Evolutionary conservation across 2,888 invertebrate species (phyloP).

Genomic region (Peribatodes rhomboidaria): DNA sequence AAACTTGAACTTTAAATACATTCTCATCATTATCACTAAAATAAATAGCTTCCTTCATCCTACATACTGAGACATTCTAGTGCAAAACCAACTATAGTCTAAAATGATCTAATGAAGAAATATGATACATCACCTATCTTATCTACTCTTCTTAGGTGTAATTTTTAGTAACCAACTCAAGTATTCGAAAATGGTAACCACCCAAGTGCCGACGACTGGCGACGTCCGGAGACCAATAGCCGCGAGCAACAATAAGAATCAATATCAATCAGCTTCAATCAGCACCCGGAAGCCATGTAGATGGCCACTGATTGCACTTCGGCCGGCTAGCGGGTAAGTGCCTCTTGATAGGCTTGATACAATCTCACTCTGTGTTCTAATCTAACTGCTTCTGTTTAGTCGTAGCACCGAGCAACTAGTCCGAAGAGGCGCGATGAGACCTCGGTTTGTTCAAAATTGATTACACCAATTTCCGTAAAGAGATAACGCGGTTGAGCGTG

Average conservation of each 20-base stretch:
- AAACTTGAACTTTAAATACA: background rate
- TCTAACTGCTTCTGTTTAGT: slow-evolving; percentile 13
- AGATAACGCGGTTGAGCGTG: no score
- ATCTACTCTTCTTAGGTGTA: background rate
- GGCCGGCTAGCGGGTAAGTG: slow-evolving; percentile 29
- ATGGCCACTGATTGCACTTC: slow-evolving; percentile 65
- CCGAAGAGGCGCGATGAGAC: no score
- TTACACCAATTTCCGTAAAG: no score
- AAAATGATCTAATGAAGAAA: background rate
- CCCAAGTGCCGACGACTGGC: slow-evolving; percentile 59
- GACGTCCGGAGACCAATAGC: slow-evolving; percentile 51
- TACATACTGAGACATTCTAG: no score
- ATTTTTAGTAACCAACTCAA: slow-evolving; percentile 1
- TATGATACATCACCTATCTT: background rate
- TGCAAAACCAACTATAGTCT: background rate
- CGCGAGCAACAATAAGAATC: slow-evolving; percentile 64
- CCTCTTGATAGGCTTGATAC: slow-evolving; percentile 24
- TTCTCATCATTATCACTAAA: no score
- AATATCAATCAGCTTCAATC: slow-evolving; percentile 80
- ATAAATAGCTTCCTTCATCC: no score
- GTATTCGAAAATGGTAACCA: slow-evolving; percentile 44
- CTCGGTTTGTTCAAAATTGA: no score
- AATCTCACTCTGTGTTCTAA: slow-evolving; percentile 18
- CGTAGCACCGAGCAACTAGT: no score
- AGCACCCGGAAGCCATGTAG: slow-evolving; percentile 79